Evolutionary conservation across 2,888 invertebrate species (phyloP), one percentile per base, ranked within the genome.

Genomic region (Drosophila anomelani): DNA sequence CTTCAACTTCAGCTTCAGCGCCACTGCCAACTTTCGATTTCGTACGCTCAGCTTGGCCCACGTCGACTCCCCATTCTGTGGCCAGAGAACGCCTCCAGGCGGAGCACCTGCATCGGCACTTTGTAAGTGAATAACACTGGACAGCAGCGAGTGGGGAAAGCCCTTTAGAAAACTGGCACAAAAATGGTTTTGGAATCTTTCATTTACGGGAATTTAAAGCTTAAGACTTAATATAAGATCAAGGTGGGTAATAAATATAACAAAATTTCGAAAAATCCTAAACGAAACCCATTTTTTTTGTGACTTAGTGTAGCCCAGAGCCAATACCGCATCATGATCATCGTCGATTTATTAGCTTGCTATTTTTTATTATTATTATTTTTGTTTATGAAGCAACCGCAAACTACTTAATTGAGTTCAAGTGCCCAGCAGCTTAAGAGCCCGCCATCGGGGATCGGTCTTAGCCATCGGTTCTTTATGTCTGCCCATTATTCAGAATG

Each of bases 21-120:
- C 9, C 20, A 20, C 20, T 5, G 51, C n/a, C 34, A 44, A 85
- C 88, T 85, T 88, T 85, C 79, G 76, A 72, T 85, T 83, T 83
- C 78, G 70, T 76, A 78, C 88, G 84, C 88, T 80, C 76, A 76
- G 63, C 74, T 63, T 59, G 55, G 63, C 51, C 59, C 49, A 60
- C 61, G 39, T 64, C 51, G 58, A 3, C 15, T 38, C 41, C 23
- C 29, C 26, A 15, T 43, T 59, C 54, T 38, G 26, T 23, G 46
- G 13, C 34, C 43, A 38, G 60, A 60, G 29, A 62, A 67, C 54
- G 81, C 70, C 70, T 51, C 46, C 34, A 49, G 51, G 29, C 13
- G 23, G 58, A 55, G 56, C 81, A 82, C 74, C 80, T 78, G 82
- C 51, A 3, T 34, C 51, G 20, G 34, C 51, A 61, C 61, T 59